Conservation (phyloP, 2,888 invertebrate genomes). For the Cheilosia variabilis region DNA sequence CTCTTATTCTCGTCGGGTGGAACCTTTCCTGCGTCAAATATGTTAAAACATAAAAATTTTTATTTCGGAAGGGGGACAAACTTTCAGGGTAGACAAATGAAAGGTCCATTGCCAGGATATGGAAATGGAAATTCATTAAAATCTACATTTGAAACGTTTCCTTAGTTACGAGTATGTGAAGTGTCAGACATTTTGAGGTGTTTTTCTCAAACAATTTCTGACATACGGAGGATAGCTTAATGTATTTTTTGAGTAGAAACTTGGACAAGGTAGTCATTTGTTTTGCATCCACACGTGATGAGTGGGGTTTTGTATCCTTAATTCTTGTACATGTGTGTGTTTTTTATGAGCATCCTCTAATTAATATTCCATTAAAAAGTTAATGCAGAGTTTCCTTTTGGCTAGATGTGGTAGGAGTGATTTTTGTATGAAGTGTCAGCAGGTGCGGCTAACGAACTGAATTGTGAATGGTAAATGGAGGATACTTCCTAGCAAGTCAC, state of each 20-base stretch:
- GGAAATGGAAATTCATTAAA: slow-evolving; percentile 68
- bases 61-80: slow-evolving; percentile 36
- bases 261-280: slow-evolving; percentile 45
- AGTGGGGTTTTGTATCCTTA: slow-evolving; percentile 51
- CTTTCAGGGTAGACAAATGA: slow-evolving; percentile 57
- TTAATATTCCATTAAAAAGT: slow-evolving; percentile 74
- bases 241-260: slow-evolving; percentile 16
- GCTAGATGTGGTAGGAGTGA: not conserved
- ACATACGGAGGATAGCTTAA: slow-evolving; percentile 1
- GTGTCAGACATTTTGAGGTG: slow-evolving; percentile 66
- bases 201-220: slow-evolving; percentile 35
- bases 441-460: not conserved
- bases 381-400: slow-evolving; percentile 36
- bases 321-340: slow-evolving; percentile 41
- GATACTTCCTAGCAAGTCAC: too few species aligned
- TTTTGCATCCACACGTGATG: slow-evolving; percentile 32
- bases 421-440: not conserved
- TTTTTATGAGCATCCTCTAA: slow-evolving; percentile 52
- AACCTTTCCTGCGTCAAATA: slow-evolving; percentile 29
- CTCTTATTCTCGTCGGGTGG: slow-evolving; percentile 19
- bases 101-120: slow-evolving; percentile 38
- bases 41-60: slow-evolving; percentile 30
- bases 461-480: not conserved
- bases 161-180: slow-evolving; percentile 52
- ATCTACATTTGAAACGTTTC: slow-evolving; percentile 60